Base-by-base conservation (phyloP, 2,113 vertebrate species). In the Tinamus guttatus region DNA sequence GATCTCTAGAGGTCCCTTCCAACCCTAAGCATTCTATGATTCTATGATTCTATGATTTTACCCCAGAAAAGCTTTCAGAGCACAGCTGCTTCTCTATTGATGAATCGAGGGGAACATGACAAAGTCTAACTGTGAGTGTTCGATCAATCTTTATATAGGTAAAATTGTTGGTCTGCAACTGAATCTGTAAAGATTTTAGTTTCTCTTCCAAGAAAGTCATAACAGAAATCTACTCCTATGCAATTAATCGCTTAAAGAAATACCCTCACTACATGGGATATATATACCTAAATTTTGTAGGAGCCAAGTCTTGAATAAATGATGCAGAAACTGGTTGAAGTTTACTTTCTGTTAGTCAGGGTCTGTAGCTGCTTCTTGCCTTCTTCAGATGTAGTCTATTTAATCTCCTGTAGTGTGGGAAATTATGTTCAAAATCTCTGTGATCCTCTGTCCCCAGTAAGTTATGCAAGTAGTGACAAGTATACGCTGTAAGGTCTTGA, bases 391-490 rank as follows among this genome's bases (percentile, higher is more conserved):
- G 81, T 91, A 96, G 97, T 98, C 97, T 98, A 97, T 98, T 98
- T 98, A 98, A 98, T 98, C 98, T 98, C 98, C 98, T 97, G 98
- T 98, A 96, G 98, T 98, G 98, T 97, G 97, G 97, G 98, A 98
- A 98, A 98, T 98, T 98, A 98, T 91, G 97, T 98, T 98, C 97
- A 98, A 98, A 98, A 96, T 98, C 97, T 97, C 97, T 90, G 96
- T 97, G 97, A 97, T 97, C 97, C 96, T 93, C 92, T 95, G 92
- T 97, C 98, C 97, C 96, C 97, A 96, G 97, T 98, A 98, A 98
- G 97, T 98, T 98, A 98, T 98, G 98, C 99, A 98, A 99, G 99
- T 99, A 98, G 98, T 98, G 99, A 98, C 99, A 99, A 98, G 99
- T 97, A 98, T 90, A 97, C 98, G 98, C 98, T 98, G 96, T 96